phyloP scores from a whole-genome alignment of 1,140 invertebrate genomes.

The Danaus plexippus region DNA sequence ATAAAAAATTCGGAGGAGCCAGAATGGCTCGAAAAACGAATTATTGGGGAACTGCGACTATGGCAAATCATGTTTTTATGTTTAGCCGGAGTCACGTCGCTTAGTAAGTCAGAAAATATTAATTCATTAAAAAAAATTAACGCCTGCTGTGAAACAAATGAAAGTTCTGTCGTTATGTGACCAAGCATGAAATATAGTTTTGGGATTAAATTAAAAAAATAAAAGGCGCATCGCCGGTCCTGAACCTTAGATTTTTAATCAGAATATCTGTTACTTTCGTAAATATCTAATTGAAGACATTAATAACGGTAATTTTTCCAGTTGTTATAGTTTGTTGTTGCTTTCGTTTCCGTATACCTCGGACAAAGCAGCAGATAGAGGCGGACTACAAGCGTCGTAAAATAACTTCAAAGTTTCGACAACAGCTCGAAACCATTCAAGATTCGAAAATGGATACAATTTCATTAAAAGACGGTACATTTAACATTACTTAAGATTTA shows the following conservation, averaged over 20 bases:
- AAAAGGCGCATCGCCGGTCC: too few species aligned
- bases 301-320: constrained; percentile 26
- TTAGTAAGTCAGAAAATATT: constrained; percentile 64
- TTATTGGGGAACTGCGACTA: constrained; percentile 72
- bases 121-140: background rate
- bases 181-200: too few species aligned
- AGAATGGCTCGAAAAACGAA: constrained; percentile 74
- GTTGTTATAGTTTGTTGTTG: constrained; percentile 89
- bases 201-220: too few species aligned
- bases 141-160: too few species aligned
- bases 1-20: constrained; percentile 66
- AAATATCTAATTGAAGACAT: background rate
- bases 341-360: constrained; percentile 87
- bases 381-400: constrained; percentile 89
- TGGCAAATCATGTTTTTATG: constrained; percentile 79
- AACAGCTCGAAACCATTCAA: constrained; percentile 84
- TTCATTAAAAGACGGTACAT: constrained; percentile 83
- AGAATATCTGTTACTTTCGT: too few species aligned
- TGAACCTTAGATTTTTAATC: too few species aligned
- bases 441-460: constrained; percentile 90
- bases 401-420: constrained; percentile 85
- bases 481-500: constrained; percentile 3
- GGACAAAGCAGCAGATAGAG: constrained; percentile 94
- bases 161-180: too few species aligned
- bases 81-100: constrained; percentile 67